Conservation (phyloP, 2,113 vertebrate genomes). For the cat (Felis catus) region DNA sequence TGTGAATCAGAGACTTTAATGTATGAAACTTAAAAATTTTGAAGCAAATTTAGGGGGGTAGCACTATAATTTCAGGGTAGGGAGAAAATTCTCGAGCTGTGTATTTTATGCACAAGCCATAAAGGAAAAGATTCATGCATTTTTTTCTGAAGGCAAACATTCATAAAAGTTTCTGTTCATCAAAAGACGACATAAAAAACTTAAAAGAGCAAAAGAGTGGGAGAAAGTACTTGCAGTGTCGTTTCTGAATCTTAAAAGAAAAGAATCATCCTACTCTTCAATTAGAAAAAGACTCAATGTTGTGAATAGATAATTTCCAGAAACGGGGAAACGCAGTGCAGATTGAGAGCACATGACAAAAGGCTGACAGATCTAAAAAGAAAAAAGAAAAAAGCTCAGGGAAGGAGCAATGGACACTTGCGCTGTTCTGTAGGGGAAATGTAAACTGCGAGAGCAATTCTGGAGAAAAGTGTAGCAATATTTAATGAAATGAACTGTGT, state of each 20-base stretch:
- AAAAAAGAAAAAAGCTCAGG: neutral
- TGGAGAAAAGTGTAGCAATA: neutral
- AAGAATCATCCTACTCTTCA: conserved; percentile 41
- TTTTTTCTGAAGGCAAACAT: neutral
- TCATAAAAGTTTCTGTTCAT: conserved; percentile 20
- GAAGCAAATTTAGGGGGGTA: neutral
- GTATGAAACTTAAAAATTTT: neutral
- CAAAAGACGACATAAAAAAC: neutral
- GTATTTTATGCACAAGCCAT: neutral
- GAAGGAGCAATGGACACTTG: neutral
- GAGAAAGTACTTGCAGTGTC: neutral
- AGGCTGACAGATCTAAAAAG: neutral
- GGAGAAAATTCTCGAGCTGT: neutral
- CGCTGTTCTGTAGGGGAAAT: neutral
- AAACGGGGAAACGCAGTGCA: neutral
- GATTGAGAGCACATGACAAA: neutral
- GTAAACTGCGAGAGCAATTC: neutral
- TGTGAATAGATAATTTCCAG: neutral
- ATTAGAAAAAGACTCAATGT: conserved; percentile 6
- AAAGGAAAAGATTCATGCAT: neutral
- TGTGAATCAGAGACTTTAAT: neutral
- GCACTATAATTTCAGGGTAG: neutral
- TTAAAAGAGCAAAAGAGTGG: neutral
- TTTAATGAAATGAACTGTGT: neutral
- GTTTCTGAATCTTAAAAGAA: neutral